Base-by-base conservation (phyloP, 2,888 invertebrate species). In the Loripinus fragilis region DNA sequence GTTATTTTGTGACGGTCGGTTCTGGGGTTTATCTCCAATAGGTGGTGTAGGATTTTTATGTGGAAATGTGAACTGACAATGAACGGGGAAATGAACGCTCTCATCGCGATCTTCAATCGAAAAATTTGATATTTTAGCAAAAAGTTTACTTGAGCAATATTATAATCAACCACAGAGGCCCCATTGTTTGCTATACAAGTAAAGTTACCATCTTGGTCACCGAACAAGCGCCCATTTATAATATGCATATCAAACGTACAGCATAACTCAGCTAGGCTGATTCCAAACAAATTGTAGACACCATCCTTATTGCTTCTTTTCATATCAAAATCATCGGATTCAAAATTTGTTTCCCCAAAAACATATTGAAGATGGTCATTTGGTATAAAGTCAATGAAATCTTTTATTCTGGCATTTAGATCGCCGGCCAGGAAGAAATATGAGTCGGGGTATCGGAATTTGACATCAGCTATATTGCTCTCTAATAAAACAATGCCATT, bases 351-450 rank as follows among this genome's bases (percentile, higher is more conserved):
- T 23, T 76, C 45, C 12, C 48, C 60, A 35, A 52, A 76, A 23
- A 76, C 23, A 60, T 76, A 67, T 10, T 55, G 38, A 33, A 73
- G 33, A 64, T 55, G 23, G 65, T 77, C 73, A 25, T 60, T 50
- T n/a, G 45, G 41, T 15, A 77, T 69, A 70, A 28, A 77, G 64
- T 77, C 77, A 38, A 42, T 41, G 28, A 72, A 64, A 77, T 73
- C 52, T 64, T 77, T 77, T 12, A 69, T 73, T 42, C 77, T 60
- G 23, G 69, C 73, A 52, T 78, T 78, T 12, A 74, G 50, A 45
- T 78, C 74, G n/a, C 78, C 78, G 41, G 74, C 73, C 30, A 76
- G 41, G 66, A 65, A 76, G 28, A 76, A 55, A 52, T 67, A 71
- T 17, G 41, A 66, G 55, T 71, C 41, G 20, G 71, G 76, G 28